These are phyloP conservation scores for Junonia oenone DNA, from an alignment of 2,888 invertebrate genomes.

Conservation along the genomic window DNA sequence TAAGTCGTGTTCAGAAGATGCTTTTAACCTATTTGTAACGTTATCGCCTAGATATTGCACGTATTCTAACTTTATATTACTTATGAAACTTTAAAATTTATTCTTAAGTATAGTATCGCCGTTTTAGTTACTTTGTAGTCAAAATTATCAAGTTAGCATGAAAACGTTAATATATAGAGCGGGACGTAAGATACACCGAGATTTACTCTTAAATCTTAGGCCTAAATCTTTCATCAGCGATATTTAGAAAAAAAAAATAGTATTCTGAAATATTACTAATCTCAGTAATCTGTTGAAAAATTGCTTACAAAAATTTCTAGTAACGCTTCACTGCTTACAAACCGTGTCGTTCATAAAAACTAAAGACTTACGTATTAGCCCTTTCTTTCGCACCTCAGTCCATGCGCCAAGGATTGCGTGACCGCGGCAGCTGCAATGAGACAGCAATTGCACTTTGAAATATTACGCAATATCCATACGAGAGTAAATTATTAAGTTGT, in stretches of 20 bases:
- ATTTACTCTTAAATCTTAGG: too few species aligned
- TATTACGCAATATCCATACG: background rate
- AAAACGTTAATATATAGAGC: too few species aligned
- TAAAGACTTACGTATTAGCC: background rate
- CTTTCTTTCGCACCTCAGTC: slow-evolving; percentile 6
- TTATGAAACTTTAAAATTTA: too few species aligned
- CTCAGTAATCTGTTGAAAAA: background rate
- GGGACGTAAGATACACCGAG: too few species aligned
- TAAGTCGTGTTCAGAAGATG: slow-evolving; percentile 13
- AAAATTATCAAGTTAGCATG: too few species aligned
- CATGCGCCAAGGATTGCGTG: slow-evolving; percentile 1
- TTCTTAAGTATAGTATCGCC: too few species aligned
- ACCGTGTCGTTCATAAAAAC: background rate
- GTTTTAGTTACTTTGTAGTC: too few species aligned
- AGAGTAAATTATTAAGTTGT: background rate
- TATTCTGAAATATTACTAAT: too few species aligned
- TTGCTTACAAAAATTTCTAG: background rate
- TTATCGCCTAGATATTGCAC: background rate
- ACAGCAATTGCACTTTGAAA: slow-evolving; percentile 6
- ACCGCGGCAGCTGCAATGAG: slow-evolving; percentile 2
- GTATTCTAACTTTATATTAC: background rate
- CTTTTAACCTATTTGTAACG: slow-evolving; percentile 11
- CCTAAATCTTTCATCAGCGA: too few species aligned
- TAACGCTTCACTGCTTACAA: background rate
- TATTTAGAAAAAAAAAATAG: too few species aligned